A percentile compares a stretch with the other conserved stretches of the same genome.
These are phyloP conservation scores for Gymnosoma rotundatum DNA, from an alignment of 2,888 invertebrate species.

Conservation along the genomic window DNA sequence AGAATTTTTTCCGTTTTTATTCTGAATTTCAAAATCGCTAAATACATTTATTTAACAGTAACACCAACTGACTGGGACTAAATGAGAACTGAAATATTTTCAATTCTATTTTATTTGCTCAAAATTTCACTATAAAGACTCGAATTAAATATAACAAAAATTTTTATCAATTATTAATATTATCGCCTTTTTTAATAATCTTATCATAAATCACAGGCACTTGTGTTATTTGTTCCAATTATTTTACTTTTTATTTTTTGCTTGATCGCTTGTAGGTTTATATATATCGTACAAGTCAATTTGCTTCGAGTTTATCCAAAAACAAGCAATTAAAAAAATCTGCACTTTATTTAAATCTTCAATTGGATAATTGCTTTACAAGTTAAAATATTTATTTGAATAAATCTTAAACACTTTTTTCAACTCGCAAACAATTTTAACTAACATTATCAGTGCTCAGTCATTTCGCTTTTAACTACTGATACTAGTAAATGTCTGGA, in stretches of 20 bases:
- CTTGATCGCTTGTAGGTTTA: neutral
- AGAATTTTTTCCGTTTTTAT: too few species aligned
- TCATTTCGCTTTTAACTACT: conserved; percentile 12
- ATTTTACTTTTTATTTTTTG: neutral
- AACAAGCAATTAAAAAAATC: neutral
- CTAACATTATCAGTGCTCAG: conserved; percentile 1
- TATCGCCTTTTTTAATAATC: conserved; percentile 66
- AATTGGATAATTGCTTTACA: conserved; percentile 43
- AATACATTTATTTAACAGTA: conserved; percentile 19
- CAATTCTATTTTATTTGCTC: neutral
- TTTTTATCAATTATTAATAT: conserved; percentile 68
- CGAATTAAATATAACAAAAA: too few species aligned
- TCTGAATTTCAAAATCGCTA: neutral
- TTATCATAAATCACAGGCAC: conserved; percentile 59
- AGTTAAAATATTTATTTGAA: conserved; percentile 24
- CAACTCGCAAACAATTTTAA: neutral
- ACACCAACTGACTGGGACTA: conserved; percentile 36
- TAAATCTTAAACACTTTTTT: neutral
- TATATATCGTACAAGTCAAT: neutral
- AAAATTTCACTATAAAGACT: too few species aligned
- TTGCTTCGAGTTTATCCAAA: neutral
- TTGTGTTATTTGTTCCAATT: conserved; percentile 11
- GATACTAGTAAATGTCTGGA: conserved; percentile 14
- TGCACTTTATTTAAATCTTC: conserved; percentile 14
- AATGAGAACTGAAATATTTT: conserved; percentile 20